A percentile compares a stretch with the other conserved stretches of the same genome.
These are phyloP conservation scores for Bombus impatiens DNA, from an alignment of 1,140 invertebrate species.

Conservation along the genomic window DNA sequence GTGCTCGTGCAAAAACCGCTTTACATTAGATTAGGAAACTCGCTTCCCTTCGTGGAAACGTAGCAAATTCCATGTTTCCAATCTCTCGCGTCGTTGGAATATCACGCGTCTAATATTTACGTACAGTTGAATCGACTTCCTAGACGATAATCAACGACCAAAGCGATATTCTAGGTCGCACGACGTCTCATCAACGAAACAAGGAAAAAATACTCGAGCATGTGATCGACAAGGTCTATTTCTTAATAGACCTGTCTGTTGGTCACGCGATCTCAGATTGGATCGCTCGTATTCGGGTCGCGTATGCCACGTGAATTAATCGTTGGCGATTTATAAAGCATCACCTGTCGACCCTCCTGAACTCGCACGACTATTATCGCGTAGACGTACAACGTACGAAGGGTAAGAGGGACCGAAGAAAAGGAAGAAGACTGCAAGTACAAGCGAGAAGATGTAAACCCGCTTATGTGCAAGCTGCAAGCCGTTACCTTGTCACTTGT, in stretches of 20 bases:
- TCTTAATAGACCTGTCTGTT: constrained; percentile 32
- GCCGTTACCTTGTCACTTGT: constrained; percentile 30
- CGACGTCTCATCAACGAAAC: background rate
- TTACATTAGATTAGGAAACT: background rate
- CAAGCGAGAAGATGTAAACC: background rate
- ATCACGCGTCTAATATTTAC: background rate
- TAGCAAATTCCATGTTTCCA: background rate
- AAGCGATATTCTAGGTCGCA: background rate
- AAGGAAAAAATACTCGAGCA: too few species aligned
- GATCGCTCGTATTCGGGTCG: background rate
- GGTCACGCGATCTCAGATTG: constrained; percentile 30
- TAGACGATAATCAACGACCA: background rate
- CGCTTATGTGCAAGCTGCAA: background rate
- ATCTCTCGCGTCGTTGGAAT: background rate
- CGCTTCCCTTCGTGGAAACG: background rate
- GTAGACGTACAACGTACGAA: constrained; percentile 10
- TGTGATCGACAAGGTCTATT: background rate
- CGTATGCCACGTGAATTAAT: constrained; percentile 54
- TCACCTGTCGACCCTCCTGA: constrained; percentile 58
- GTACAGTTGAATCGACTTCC: background rate
- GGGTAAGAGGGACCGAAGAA: constrained; percentile 8
- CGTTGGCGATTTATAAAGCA: constrained; percentile 55
- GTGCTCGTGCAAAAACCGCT: background rate
- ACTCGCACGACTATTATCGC: constrained; percentile 1
- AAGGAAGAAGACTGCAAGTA: constrained; percentile 18